Percentiles rank a stretch among this genome's conserved stretches.
phyloP scores from a whole-genome alignment of 1,140 invertebrate genomes.

The Paramacrobiotus metropolitanus region DNA sequence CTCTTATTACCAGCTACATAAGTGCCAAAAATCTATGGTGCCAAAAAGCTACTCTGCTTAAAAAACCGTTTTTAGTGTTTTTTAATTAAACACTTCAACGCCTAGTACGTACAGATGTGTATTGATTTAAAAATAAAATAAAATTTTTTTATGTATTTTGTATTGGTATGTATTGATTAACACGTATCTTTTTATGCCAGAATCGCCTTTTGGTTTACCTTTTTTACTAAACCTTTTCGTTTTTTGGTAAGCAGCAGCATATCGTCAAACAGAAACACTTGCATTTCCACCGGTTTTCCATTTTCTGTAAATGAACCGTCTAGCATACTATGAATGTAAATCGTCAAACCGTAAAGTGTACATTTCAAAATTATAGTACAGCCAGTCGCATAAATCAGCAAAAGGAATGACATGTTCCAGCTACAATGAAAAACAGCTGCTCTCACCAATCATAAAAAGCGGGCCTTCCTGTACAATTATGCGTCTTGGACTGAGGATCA shows the following conservation, averaged over 20 bases:
- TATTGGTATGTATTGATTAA: too few relatives aligned
- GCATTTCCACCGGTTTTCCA: slow-evolving; percentile 32
- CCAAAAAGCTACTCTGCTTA: too few relatives aligned
- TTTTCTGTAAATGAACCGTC: slow-evolving; percentile 22
- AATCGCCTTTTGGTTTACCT: slow-evolving; percentile 22
- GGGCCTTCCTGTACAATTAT: slow-evolving; percentile 39
- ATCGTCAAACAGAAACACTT: slow-evolving; percentile 42
- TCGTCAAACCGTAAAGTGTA: not conserved
- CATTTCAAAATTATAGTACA: not conserved
- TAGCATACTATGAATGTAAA: not conserved
- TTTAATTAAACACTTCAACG: too few relatives aligned
- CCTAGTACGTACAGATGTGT: too few relatives aligned
- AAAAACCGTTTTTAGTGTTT: too few relatives aligned
- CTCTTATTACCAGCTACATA: too few relatives aligned
- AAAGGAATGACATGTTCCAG: not conserved
- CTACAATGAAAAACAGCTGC: not conserved
- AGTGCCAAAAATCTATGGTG: too few relatives aligned
- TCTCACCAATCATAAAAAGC: slow-evolving; percentile 29
- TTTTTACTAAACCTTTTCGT: slow-evolving; percentile 34
- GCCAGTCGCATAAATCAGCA: not conserved
- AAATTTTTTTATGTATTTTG: too few relatives aligned
- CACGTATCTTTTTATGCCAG: not conserved
- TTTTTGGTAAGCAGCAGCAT: slow-evolving; percentile 39
- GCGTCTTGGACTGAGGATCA: slow-evolving; percentile 35
- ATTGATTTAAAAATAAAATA: too few relatives aligned